These are phyloP conservation scores for Plectrocnemia conspersa DNA, from an alignment of 1,140 invertebrate species.

Conservation along the genomic window DNA sequence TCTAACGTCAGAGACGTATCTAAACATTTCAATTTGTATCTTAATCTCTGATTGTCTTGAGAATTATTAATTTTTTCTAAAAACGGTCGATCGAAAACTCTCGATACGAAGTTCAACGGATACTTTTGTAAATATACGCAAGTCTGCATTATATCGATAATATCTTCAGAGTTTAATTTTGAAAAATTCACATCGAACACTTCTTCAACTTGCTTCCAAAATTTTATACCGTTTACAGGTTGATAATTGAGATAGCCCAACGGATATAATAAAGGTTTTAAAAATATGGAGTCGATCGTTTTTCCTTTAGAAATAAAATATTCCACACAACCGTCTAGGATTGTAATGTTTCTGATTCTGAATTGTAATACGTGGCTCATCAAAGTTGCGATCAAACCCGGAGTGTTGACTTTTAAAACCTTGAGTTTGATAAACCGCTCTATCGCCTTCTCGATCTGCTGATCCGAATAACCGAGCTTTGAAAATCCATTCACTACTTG, in stretches of 20 bases:
- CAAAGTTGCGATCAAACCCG: slow-evolving; percentile 55
- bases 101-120: slow-evolving; percentile 59
- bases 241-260: slow-evolving; percentile 62
- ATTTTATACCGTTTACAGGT: slow-evolving; percentile 51
- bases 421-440: slow-evolving; percentile 58
- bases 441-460: slow-evolving; percentile 54
- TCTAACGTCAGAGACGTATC: slow-evolving; percentile 63
- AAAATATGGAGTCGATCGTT: slow-evolving; percentile 50
- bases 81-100: slow-evolving; percentile 61
- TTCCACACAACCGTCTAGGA: slow-evolving; percentile 56
- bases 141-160: slow-evolving; percentile 59
- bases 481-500: slow-evolving; percentile 57
- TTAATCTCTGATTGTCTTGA: slow-evolving; percentile 37
- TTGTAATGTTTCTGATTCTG: slow-evolving; percentile 52
- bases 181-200: slow-evolving; percentile 56
- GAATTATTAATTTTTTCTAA: slow-evolving; percentile 54
- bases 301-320: slow-evolving; percentile 55
- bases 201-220: slow-evolving; percentile 59
- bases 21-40: slow-evolving; percentile 57
- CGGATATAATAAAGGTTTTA: slow-evolving; percentile 57
- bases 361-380: slow-evolving; percentile 61
- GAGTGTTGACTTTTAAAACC: slow-evolving; percentile 49
- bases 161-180: slow-evolving; percentile 56
- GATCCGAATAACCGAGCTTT: slow-evolving; percentile 51
- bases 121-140: slow-evolving; percentile 62